Conservation (phyloP, 2,888 invertebrate genomes). For the Spicauda simplicius region DNA sequence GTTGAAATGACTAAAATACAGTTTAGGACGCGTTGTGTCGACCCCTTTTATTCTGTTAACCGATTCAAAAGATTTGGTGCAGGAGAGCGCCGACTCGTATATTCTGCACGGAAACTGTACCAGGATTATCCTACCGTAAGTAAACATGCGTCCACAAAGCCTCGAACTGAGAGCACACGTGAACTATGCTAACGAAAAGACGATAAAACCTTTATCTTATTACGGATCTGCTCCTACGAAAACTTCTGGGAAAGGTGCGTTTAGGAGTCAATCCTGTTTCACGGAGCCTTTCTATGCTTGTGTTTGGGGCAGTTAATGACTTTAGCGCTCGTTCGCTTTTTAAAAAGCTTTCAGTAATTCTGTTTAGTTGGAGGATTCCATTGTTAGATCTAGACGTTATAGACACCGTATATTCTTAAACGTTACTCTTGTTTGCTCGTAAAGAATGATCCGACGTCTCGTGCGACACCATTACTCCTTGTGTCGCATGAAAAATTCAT, state of each 20-base stretch:
- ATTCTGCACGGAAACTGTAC: slow-evolving; percentile 61
- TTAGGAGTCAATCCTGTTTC: slow-evolving; percentile 20
- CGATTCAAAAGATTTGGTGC: slow-evolving; percentile 60
- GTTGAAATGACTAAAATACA: slow-evolving; percentile 12
- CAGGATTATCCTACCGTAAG: slow-evolving; percentile 74
- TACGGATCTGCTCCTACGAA: slow-evolving; percentile 60
- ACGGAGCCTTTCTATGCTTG: slow-evolving; percentile 10
- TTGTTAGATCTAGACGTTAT: neutral
- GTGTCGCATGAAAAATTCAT: slow-evolving; percentile 82
- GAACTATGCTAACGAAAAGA: slow-evolving; percentile 79
- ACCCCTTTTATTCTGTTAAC: slow-evolving; percentile 57
- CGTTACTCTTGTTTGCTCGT: slow-evolving; percentile 76
- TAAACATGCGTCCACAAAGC: slow-evolving; percentile 73
- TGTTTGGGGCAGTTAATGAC: slow-evolving; percentile 26
- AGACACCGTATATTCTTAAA: slow-evolving; percentile 72
- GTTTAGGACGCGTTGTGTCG: slow-evolving; percentile 45
- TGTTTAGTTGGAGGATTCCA: neutral
- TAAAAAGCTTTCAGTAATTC: slow-evolving; percentile 8
- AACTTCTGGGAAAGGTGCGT: slow-evolving; percentile 43
- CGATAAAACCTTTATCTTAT: slow-evolving; percentile 82
- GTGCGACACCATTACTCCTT: slow-evolving; percentile 77
- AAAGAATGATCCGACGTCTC: slow-evolving; percentile 82
- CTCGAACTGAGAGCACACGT: slow-evolving; percentile 61
- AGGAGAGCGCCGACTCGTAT: slow-evolving; percentile 51
- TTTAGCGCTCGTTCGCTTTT: slow-evolving; percentile 1